Conservation (phyloP, 2,113 vertebrate genomes). For the Hippocampus comes region DNA sequence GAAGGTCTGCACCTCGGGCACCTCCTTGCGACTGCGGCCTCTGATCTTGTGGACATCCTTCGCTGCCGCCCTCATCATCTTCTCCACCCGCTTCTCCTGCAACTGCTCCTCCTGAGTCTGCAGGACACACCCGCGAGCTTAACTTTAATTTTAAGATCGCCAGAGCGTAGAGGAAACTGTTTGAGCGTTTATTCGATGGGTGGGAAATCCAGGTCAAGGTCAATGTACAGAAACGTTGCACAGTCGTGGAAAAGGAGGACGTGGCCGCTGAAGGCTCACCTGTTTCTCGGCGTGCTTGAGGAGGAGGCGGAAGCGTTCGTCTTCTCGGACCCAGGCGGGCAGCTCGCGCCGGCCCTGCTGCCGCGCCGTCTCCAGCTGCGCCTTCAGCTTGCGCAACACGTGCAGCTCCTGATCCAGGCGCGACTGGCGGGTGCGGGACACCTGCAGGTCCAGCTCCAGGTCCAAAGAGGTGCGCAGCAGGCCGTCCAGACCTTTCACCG, state of each 20-base stretch:
- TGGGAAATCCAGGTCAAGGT: too few relatives aligned
- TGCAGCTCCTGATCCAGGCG: constrained; percentile 87
- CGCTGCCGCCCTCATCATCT: constrained; percentile 92
- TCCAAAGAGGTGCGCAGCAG: constrained; percentile 88
- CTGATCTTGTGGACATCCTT: constrained; percentile 93
- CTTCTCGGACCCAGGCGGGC: constrained; percentile 82
- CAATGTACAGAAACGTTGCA: not conserved
- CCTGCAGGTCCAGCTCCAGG: constrained; percentile 93
- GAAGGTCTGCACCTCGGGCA: constrained; percentile 91
- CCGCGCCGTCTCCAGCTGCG: constrained; percentile 84
- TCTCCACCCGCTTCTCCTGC: constrained; percentile 84
- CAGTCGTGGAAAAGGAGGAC: not conserved
- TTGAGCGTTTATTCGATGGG: not conserved
- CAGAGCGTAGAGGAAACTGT: not conserved
- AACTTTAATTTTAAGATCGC: not conserved
- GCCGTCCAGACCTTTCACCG: constrained; percentile 76
- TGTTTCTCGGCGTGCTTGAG: constrained; percentile 87
- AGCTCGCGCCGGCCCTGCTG: constrained; percentile 83
- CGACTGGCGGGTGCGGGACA: constrained; percentile 85
- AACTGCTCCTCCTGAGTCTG: constrained; percentile 83
- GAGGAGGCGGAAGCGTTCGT: constrained; percentile 85
- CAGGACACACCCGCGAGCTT: not conserved
- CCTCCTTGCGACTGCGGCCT: constrained; percentile 88
- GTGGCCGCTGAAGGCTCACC: constrained; percentile 54
- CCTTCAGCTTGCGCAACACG: constrained; percentile 84